phyloP scores from a whole-genome alignment of 2,113 vertebrate species.

The Spea multiplicata region DNA sequence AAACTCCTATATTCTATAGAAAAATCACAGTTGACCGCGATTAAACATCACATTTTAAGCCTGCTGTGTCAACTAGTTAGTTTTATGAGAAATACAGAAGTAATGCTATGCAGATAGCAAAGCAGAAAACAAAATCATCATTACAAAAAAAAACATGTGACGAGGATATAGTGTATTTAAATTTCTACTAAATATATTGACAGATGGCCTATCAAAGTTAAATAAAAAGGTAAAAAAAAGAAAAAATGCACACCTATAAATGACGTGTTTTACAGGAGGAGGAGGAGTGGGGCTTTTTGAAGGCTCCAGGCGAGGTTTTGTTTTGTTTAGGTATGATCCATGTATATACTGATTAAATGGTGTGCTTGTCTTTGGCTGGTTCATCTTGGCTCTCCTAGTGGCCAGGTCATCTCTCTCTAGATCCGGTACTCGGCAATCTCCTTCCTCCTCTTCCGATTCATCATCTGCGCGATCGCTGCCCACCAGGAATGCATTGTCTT shows the following conservation, averaged over 20 bases:
- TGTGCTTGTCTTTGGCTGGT: slow-evolving; percentile 64
- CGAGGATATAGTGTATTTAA: no score
- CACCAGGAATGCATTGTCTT: slow-evolving; percentile 77
- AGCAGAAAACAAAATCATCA: no score
- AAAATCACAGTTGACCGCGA: no score
- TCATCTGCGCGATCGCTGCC: slow-evolving; percentile 58
- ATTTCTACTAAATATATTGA: no score
- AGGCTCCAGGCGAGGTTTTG: slow-evolving; percentile 70
- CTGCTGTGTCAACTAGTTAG: no score
- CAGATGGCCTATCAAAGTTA: no score
- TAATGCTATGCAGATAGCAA: no score
- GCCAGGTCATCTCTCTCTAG: slow-evolving; percentile 90
- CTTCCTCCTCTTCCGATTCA: slow-evolving; percentile 75
- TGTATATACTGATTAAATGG: slow-evolving; percentile 74
- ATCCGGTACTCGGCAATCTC: slow-evolving; percentile 73
- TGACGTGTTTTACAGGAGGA: background rate
- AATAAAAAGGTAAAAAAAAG: background rate
- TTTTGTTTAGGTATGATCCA: slow-evolving; percentile 70
- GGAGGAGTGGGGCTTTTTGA: slow-evolving; percentile 62
- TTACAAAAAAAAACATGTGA: no score
- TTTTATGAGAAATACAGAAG: no score
- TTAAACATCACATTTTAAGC: no score
- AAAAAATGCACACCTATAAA: slow-evolving; percentile 64
- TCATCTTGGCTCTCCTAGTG: slow-evolving; percentile 73
- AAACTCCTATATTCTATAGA: no score